Conservation (phyloP, 1,140 invertebrate genomes). For the Ruditapes philippinarum region DNA sequence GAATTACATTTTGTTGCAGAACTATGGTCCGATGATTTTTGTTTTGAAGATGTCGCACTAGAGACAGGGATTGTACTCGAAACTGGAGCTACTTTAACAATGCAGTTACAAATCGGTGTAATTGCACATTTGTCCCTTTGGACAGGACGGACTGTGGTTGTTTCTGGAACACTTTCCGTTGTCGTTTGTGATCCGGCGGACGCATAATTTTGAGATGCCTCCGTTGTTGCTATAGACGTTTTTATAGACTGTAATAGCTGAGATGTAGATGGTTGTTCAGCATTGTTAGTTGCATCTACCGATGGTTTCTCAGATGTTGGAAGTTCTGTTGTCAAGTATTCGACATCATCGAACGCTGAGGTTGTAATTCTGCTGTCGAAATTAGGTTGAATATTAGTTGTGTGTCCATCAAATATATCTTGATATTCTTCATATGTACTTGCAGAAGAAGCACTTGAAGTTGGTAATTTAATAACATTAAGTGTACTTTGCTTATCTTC, state of each 20-base stretch:
- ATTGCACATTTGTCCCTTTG: not conserved
- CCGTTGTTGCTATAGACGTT: no score
- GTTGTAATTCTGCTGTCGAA: no score
- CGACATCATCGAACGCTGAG: no score
- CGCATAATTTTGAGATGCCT: no score
- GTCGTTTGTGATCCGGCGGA: no score
- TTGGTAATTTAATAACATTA: no score
- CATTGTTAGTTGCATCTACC: not conserved
- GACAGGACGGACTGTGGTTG: not conserved
- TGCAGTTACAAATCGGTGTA: not conserved
- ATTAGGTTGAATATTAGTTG: no score
- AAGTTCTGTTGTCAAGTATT: no score
- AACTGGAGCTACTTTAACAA: not conserved
- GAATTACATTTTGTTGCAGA: not conserved
- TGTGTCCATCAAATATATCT: no score
- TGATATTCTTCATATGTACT: not conserved
- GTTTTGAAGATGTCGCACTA: not conserved
- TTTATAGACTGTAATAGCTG: not conserved
- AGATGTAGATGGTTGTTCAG: not conserved
- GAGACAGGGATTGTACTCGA: not conserved
- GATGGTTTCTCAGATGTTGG: no score
- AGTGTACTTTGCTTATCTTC: not conserved
- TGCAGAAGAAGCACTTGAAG: not conserved
- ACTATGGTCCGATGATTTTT: not conserved
- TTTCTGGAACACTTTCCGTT: no score